These are phyloP conservation scores for Hexactinellida sp. DNA, from an alignment of 37 sponge, comb jelly and placozoan species.

Conservation along the genomic window DNA sequence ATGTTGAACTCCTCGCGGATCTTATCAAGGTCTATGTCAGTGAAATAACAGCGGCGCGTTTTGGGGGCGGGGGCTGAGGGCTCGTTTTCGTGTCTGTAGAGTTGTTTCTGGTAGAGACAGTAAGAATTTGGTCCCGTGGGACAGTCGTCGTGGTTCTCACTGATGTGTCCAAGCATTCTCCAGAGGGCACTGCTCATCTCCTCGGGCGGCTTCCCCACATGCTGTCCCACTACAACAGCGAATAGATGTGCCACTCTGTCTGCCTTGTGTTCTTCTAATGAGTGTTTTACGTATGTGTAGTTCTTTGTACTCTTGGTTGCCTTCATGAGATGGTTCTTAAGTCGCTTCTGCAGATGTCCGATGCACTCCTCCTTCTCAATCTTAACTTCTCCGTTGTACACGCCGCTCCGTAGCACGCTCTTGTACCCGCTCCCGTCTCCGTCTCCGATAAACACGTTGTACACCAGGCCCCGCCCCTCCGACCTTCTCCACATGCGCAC, in stretches of 20 bases:
- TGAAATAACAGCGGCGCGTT: background rate
- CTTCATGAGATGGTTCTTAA: constrained; percentile 4
- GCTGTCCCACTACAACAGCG: background rate
- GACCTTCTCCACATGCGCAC: background rate
- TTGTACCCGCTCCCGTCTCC: constrained; percentile 12
- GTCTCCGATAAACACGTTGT: background rate
- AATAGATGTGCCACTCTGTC: background rate
- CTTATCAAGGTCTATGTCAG: background rate
- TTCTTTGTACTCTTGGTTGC: background rate
- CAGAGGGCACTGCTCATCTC: background rate
- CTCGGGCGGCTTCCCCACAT: background rate
- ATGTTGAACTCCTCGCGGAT: background rate
- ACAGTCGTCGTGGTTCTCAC: background rate
- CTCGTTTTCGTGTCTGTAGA: background rate
- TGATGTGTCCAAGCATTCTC: background rate
- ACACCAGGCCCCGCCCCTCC: background rate
- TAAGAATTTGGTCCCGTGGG: background rate
- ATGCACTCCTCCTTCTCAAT: background rate
- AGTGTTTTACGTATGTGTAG: background rate
- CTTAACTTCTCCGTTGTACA: background rate
- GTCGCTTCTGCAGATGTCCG: background rate
- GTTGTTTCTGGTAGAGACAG: background rate
- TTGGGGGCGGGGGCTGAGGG: background rate
- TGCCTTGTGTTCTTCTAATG: background rate
- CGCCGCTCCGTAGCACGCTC: background rate